Base-by-base conservation (phyloP, 2,888 invertebrate genomes). In the Synergus itoensis region DNA sequence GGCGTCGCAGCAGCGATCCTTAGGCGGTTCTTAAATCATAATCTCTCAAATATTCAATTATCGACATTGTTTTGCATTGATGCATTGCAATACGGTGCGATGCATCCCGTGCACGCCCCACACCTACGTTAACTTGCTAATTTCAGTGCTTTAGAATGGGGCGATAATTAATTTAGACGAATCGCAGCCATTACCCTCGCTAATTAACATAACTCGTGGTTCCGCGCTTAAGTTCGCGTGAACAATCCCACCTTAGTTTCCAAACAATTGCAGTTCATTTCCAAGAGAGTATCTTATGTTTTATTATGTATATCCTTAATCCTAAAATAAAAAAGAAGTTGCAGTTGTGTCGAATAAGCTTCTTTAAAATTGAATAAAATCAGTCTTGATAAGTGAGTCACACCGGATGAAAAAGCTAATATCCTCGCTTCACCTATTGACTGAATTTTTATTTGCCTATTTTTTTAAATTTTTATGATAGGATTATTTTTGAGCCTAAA, bases 11-110 rank as follows among this genome's bases (percentile, higher is more conserved):
- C 53, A 78, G 79, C 83, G 81, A 81, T 81, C 87, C 83, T 78
- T 78, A 79, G 86, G 87, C 86, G 84, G 80, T 86, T 85, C 87
- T 86, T 88, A 87, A 88, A 88, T 88, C 88, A 88, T 86, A 83
- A 86, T 85, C 85, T 60, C 85, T 85, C 83, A 84, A 87, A 88
- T 88, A 88, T 88, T 88, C 88, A 88, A 88, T 88, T 88, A 86
- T 84, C 79, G 83, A 85, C 85, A 88, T 88, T 88, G 85, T 87
- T 88, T 86, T 83, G 80, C 75, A 77, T 82, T 88, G 87, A 88
- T 88, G 84, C 85, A 88, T 88, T 82, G 86, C 84, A 81, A 84
- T 82, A 86, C 86, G 86, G 84, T 83, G 86, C 85, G 83, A 83
- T 79, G 79, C 69, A 77, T 21, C 69, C 60, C 57, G 67, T 67